A percentile compares a stretch with the other conserved stretches of the same genome.
Evolutionary conservation across 1,140 invertebrate species (phyloP).

Genomic region (Paracyclopina nana): DNA sequence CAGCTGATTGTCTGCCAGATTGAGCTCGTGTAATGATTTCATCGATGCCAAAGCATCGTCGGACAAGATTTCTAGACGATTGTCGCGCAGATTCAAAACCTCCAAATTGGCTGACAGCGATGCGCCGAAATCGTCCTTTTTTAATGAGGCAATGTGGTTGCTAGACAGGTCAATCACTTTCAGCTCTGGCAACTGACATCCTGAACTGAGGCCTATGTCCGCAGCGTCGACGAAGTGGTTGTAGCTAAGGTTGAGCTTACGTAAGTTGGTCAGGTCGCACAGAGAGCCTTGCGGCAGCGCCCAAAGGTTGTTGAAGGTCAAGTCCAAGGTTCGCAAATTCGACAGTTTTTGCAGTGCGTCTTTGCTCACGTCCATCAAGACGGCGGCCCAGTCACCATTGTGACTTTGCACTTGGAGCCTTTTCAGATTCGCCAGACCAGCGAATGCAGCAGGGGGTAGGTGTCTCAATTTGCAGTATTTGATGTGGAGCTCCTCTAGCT

Average conservation of each 20-base stretch:
- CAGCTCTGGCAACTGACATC: no score
- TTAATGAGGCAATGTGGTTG: background rate
- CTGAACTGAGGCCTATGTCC: conserved; percentile 38
- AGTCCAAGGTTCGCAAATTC: conserved; percentile 37
- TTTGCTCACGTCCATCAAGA: background rate
- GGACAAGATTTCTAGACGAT: conserved; percentile 31
- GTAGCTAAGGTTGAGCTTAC: conserved; percentile 54
- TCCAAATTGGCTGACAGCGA: conserved; percentile 30
- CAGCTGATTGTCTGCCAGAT: background rate
- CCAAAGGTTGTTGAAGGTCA: conserved; percentile 42
- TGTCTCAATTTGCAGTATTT: conserved; percentile 1
- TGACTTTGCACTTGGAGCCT: background rate
- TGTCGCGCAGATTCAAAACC: conserved; percentile 43
- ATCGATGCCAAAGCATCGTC: conserved; percentile 19
- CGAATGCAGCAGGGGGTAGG: background rate
- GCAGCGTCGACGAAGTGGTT: conserved; percentile 66
- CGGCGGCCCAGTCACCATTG: background rate
- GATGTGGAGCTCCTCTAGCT: background rate
- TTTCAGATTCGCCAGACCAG: background rate
- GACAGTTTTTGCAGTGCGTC: background rate
- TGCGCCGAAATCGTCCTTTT: background rate
- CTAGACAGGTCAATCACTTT: background rate
- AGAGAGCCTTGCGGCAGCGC: conserved; percentile 36
- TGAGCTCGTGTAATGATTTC: conserved; percentile 15
- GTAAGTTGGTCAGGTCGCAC: conserved; percentile 18